Percentiles rank a stretch among this genome's conserved stretches.
These are phyloP conservation scores for Sisyra nigra DNA, from an alignment of 2,888 invertebrate genomes.

Conservation along the genomic window DNA sequence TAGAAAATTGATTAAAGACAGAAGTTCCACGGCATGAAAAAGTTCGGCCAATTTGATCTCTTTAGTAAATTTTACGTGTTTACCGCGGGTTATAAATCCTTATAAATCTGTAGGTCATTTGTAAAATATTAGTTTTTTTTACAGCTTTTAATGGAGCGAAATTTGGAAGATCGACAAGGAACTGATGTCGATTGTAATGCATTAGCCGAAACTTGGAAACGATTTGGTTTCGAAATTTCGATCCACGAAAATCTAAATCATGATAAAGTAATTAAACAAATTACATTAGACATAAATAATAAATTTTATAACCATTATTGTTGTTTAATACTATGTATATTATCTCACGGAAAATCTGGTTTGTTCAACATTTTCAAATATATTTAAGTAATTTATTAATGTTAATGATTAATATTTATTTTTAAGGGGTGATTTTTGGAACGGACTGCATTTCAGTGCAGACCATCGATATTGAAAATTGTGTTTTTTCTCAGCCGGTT, in stretches of 20 bases:
- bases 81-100: too few relatives aligned
- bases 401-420: conserved; percentile 4
- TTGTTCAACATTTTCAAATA: too few relatives aligned
- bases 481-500: conserved; percentile 23
- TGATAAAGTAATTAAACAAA: conserved; percentile 17
- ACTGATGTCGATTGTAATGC: conserved; percentile 22
- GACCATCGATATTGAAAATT: conserved; percentile 26
- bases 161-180: conserved; percentile 23
- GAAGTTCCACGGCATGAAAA: too few relatives aligned
- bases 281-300: conserved; percentile 16
- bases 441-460: conserved; percentile 30
- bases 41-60: too few relatives aligned
- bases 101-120: too few relatives aligned
- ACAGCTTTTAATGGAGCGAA: conserved; percentile 17
- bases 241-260: conserved; percentile 20
- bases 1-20: too few relatives aligned
- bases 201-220: conserved; percentile 22
- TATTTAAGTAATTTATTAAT: too few relatives aligned
- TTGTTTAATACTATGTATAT: conserved; percentile 27
- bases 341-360: conserved; percentile 29
- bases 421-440: conserved; percentile 31
- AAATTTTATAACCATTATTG: conserved; percentile 19
- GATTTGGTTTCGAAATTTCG: conserved; percentile 23
- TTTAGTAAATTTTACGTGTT: too few relatives aligned
- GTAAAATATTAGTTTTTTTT: conserved; percentile 13